Evolutionary conservation across 2,888 invertebrate genomes (phyloP), one percentile per base, ranked within the genome.

Genomic region (Prosopocoilus inquinatus): DNA sequence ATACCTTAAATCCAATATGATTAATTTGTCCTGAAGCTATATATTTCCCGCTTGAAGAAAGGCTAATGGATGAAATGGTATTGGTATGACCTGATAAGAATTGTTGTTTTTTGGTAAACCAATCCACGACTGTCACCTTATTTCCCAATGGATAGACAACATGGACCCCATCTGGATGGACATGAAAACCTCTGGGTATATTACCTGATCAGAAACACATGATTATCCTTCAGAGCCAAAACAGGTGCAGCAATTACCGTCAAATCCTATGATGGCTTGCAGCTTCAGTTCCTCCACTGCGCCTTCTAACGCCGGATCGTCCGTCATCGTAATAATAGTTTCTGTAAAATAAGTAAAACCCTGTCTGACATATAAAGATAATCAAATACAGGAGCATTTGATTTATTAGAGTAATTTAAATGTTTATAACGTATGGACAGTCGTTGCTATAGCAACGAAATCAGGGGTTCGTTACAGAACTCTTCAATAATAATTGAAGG

Each of bases 1-100:
- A 58, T 70, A 87, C 88, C 75, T 90, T 91, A 74, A 94, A 95
- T 3, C 96, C 96, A 75, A 93, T 90, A 70, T 94, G 90, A 70
- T 91, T 95, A 36, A 89, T 84, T 77, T 96, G 94, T 0, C 96
- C 96, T 0, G 95, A 94, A 3, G 92, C 96, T 36, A 96, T 79
- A 67, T 84, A 91, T 15, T 85, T 86, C 16, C 96, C 92, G 64
- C 76, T 79, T 0, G 81, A 80, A 8, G 96, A 95, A 9, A 93
- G 74, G 46, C 89, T 88, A 15, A 94, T 79, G 1, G 90, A 84
- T 0, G 91, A 88, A 46, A 94, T 87, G 28, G 84, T 84, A 73
- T 92, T 90, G 0, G 88, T 86, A 67, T 94, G 94, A 0, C 92
- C 93, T 15, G 84, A 83, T 20, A 94, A 80, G 73, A 92, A 92